Percentiles rank a stretch among this genome's conserved stretches.
Evolutionary conservation across 2,113 vertebrate species (phyloP).

Genomic region (Campylorhamphus procurvoides): DNA sequence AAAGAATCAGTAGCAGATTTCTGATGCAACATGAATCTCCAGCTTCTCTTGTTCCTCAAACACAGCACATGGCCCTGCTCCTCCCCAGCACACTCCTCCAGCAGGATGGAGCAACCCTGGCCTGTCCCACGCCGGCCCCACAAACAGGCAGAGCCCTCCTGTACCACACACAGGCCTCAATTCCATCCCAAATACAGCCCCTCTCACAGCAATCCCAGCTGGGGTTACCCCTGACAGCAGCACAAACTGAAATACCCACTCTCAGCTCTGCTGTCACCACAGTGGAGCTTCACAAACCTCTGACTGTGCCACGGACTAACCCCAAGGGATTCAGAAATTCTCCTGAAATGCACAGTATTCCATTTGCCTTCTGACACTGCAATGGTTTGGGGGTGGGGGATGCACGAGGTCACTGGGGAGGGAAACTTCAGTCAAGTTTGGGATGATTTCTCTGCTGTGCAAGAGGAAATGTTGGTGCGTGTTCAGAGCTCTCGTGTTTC

Average conservation of each 20-base stretch:
- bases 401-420: neutral
- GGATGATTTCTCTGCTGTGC: neutral
- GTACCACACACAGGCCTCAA: neutral
- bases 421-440: neutral
- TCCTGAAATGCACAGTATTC: neutral
- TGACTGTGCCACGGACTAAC: neutral
- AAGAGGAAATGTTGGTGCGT: neutral
- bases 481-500: neutral
- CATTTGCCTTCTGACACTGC: neutral
- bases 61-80: neutral
- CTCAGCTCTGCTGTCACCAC: neutral
- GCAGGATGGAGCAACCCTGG: neutral
- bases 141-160: neutral
- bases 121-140: neutral
- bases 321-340: neutral
- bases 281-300: neutral
- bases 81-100: neutral
- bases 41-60: neutral
- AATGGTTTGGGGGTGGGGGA: neutral
- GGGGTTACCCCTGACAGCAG: neutral
- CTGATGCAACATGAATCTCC: neutral
- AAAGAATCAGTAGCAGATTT: rapidly evolving
- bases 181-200: neutral
- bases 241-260: neutral
- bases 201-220: neutral